Base-by-base conservation (phyloP, 1,140 invertebrate species). In the Argopecten irradians region DNA sequence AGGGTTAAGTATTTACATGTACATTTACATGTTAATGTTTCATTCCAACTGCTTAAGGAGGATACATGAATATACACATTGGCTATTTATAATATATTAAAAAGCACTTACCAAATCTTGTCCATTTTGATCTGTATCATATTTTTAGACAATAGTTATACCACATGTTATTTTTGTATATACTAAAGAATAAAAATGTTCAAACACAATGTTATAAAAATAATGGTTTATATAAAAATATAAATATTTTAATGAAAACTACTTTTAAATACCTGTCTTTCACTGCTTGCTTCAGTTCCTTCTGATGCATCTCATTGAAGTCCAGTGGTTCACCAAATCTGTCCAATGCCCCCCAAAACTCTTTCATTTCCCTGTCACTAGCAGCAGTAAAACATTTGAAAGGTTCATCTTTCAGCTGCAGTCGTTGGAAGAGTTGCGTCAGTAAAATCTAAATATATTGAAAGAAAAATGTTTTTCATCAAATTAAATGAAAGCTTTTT, bases 321-420 rank as follows among this genome's bases (percentile, higher is more conserved):
- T 83, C 86, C 19, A 87, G 19, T 82, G 71, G 86, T 35, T 87
- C 86, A 34, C 43, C 87, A 88, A 88, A 84, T 34, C 35, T 85
- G 28, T 34, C n/a, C 28, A 88, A 46, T 33, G 41, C 22, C 32
- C 87, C 87, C 87, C 87, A 88, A 34, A 88, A 41, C 14, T 41
- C 82, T 16, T 36, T 36, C 14, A 89, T 46, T 28, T 87, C 84
- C 33, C 34, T 82, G 11, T 87, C 83, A 71, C 83, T 82, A 71
- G 86, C 83, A 32, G 86, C 82, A 35, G 87, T 28, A 33, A 90
- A 86, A n/a, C 87, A 86, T 55, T 86, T 87, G 86, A 89, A 89
- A 46, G 84, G 46, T 35, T 82, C 46, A n/a, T 39, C 36, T 39
- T 39, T 39, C 36, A 39, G 36, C 36, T 32, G 36, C 41, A 90